These are phyloP conservation scores for Microplitis demolitor DNA, from an alignment of 1,140 invertebrate species.

Conservation along the genomic window DNA sequence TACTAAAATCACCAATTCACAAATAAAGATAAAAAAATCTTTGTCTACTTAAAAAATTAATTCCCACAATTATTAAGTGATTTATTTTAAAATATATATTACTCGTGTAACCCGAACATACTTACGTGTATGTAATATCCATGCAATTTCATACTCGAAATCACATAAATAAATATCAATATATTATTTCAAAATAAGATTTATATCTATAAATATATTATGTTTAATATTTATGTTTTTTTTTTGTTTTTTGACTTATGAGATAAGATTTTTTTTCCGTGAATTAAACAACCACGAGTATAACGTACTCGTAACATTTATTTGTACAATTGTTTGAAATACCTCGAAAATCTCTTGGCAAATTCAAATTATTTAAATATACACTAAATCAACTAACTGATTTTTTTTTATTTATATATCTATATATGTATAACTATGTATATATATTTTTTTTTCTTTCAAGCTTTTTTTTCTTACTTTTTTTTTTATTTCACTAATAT, in stretches of 20 bases:
- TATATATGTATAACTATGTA: no score
- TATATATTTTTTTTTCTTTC: conserved; percentile 4
- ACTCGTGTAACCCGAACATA: conserved; percentile 17
- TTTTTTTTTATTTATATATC: background rate
- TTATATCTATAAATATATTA: conserved; percentile 13
- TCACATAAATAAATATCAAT: conserved; percentile 27
- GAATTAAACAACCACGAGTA: background rate
- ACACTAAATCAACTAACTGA: no score
- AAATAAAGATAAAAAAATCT: no score
- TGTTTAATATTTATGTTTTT: background rate
- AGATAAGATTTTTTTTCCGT: background rate
- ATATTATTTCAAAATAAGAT: conserved; percentile 9
- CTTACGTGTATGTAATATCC: conserved; percentile 8
- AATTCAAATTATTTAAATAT: background rate
- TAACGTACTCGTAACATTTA: conserved; percentile 8
- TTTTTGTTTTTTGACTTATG: conserved; percentile 3
- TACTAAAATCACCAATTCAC: background rate
- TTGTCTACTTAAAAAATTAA: no score
- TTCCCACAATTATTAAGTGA: background rate
- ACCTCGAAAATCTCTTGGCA: background rate
- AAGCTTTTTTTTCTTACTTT: background rate
- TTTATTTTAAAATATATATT: conserved; percentile 7
- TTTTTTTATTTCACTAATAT: conserved; percentile 24
- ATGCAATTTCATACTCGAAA: conserved; percentile 12
- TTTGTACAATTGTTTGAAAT: conserved; percentile 14